Conservation (phyloP, 37 sponge, comb jelly and placozoan species). For the Hexactinellida sp. region DNA sequence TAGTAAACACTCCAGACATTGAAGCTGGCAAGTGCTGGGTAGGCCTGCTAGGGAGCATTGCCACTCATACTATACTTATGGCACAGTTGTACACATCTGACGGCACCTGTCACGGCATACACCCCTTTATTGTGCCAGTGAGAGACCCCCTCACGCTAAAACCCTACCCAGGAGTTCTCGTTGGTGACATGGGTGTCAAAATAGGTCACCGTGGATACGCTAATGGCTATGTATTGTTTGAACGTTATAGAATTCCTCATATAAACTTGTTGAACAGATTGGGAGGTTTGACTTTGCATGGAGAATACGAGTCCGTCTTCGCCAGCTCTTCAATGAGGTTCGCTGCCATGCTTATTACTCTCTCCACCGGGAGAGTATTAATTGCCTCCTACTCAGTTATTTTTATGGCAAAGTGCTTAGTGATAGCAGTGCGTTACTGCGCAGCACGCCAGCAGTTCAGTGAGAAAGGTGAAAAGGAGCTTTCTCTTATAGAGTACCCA, state of each 20-base stretch:
- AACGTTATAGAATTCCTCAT: conserved; percentile 56
- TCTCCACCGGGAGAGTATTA: not conserved
- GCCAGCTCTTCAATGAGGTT: not conserved
- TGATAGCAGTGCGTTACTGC: conserved; percentile 42
- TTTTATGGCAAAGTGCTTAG: not conserved
- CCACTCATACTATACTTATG: conserved; percentile 73
- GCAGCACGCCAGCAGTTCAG: conserved; percentile 80
- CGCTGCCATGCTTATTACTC: not conserved
- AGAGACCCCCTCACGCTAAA: conserved; percentile 50
- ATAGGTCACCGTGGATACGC: conserved; percentile 74
- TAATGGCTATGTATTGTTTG: conserved; percentile 67
- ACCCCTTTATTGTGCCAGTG: conserved; percentile 75
- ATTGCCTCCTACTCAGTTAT: not conserved
- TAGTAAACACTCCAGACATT: conserved; percentile 78
- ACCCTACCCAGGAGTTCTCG: conserved; percentile 62
- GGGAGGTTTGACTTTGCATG: not conserved
- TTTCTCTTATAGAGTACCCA: conserved; percentile 77
- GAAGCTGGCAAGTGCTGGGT: conserved; percentile 90
- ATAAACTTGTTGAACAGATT: conserved; percentile 67
- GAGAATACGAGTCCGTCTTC: not conserved
- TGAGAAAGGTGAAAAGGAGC: conserved; percentile 32
- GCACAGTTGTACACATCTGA: conserved; percentile 87
- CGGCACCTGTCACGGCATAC: conserved; percentile 79
- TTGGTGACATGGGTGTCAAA: conserved; percentile 90
- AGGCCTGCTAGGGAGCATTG: conserved; percentile 66